A percentile compares a stretch with the other conserved stretches of the same genome.
Conservation (phyloP, 2,888 invertebrate genomes). For the Himalopsyche tibetana region DNA sequence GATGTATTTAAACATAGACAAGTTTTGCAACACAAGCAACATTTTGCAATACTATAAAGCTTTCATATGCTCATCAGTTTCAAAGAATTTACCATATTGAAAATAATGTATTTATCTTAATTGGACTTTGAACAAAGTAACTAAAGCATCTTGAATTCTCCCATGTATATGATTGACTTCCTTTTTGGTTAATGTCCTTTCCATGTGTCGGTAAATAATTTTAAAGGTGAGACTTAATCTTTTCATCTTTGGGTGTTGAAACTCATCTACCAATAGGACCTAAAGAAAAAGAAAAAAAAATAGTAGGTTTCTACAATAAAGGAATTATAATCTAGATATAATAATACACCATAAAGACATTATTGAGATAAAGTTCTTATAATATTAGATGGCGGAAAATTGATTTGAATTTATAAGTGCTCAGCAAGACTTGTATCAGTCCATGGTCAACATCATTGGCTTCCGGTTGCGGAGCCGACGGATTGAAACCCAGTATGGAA, state of each 20-base stretch:
- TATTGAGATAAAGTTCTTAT: no score
- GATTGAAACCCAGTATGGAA: no score
- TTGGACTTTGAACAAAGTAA: slow-evolving; percentile 73
- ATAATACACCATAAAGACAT: not conserved
- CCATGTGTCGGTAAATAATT: slow-evolving; percentile 95
- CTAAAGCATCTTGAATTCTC: slow-evolving; percentile 80
- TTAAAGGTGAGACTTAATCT: slow-evolving; percentile 92
- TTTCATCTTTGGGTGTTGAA: slow-evolving; percentile 89
- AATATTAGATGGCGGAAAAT: no score
- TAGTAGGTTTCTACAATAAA: not conserved
- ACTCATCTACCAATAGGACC: slow-evolving; percentile 91
- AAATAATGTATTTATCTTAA: slow-evolving; percentile 69
- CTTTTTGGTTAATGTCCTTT: slow-evolving; percentile 88
- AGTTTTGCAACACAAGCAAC: no score
- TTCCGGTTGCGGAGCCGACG: no score
- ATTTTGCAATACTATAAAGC: no score
- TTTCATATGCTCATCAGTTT: no score
- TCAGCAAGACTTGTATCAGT: no score
- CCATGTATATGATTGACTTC: slow-evolving; percentile 93
- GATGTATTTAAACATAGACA: no score
- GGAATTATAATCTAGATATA: not conserved
- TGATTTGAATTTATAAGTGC: no score
- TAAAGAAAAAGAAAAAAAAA: slow-evolving; percentile 69
- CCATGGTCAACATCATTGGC: no score
- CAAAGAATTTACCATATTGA: no score